phyloP scores from a whole-genome alignment of 2,888 invertebrate genomes.

The Linnaemya tessellans region DNA sequence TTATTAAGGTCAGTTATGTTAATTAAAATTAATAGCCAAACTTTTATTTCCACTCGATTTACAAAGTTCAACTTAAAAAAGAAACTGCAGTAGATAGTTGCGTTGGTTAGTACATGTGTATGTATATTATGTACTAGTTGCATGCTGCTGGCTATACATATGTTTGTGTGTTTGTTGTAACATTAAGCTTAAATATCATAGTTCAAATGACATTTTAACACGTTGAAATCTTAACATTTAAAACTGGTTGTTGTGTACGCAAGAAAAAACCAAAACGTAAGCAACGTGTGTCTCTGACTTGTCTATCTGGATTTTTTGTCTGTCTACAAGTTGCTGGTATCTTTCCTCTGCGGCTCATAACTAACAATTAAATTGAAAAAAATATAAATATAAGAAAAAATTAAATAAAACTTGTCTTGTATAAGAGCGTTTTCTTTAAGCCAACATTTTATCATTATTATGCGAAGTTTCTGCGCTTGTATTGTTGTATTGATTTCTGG shows the following conservation, averaged over 20 bases:
- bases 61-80: background rate
- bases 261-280: background rate
- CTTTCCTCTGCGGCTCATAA: conserved; percentile 6
- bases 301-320: conserved; percentile 44
- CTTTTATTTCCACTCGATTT: conserved; percentile 19
- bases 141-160: background rate
- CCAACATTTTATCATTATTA: conserved; percentile 4
- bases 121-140: background rate
- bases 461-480: background rate
- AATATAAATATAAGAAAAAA: conserved; percentile 9
- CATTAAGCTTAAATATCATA: conserved; percentile 65
- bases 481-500: conserved; percentile 57
- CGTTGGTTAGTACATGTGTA: too few relatives aligned
- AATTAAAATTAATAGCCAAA: conserved; percentile 28
- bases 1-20: conserved; percentile 38
- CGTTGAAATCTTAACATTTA: conserved; percentile 49
- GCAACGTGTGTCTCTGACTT: conserved; percentile 45
- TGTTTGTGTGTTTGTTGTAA: conserved; percentile 18
- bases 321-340: conserved; percentile 9
- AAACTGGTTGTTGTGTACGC: conserved; percentile 38
- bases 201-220: conserved; percentile 58
- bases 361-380: background rate
- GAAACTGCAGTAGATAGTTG: conserved; percentile 8
- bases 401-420: conserved; percentile 44
- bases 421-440: background rate